phyloP scores from a whole-genome alignment of 2,113 vertebrate genomes.

The Micromys minutus region DNA sequence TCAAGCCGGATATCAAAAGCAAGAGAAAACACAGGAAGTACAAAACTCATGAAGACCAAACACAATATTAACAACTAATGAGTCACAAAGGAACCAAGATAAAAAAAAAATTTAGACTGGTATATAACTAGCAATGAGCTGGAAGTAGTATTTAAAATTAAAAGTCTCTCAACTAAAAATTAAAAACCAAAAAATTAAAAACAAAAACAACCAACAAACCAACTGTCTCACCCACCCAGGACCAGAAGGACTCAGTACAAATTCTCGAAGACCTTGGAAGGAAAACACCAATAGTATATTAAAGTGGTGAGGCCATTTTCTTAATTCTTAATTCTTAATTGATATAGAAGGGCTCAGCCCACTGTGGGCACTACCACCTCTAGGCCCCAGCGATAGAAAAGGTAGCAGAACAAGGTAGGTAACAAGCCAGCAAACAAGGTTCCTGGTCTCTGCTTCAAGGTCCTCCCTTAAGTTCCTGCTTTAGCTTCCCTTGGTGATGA shows the following conservation, averaged over 20 bases:
- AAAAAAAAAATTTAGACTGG: background rate
- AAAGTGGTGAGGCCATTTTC: background rate
- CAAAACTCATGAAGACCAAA: background rate
- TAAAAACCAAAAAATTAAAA: background rate
- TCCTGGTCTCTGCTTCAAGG: background rate
- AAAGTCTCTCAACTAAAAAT: background rate
- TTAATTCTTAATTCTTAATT: background rate
- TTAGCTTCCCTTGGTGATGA: background rate
- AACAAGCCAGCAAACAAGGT: background rate
- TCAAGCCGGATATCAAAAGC: background rate
- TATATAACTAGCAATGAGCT: background rate
- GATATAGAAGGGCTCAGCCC: background rate
- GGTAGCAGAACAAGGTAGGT: background rate
- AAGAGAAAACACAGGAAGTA: background rate
- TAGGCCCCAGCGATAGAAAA: background rate
- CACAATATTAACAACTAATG: background rate
- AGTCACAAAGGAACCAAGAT: background rate
- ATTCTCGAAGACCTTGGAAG: background rate
- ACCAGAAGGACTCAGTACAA: background rate
- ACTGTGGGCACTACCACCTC: background rate
- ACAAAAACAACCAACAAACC: background rate
- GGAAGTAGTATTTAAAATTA: background rate
- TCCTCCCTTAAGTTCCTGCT: background rate
- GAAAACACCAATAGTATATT: background rate
- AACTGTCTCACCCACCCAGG: too few species aligned